Conservation (phyloP, 2,113 vertebrate species). For the Glareola pratincola region DNA sequence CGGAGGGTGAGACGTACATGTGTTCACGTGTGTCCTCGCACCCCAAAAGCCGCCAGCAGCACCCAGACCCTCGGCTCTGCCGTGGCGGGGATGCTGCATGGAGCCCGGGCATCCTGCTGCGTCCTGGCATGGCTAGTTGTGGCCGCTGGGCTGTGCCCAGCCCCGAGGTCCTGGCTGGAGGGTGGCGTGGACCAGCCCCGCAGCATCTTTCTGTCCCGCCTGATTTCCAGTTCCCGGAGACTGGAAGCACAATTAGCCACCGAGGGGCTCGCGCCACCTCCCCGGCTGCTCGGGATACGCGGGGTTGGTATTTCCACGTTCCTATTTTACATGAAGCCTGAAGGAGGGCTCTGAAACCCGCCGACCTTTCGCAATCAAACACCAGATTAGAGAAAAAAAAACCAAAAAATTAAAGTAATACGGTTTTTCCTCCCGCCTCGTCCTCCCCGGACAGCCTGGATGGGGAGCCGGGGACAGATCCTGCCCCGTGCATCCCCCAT, state of each 20-base stretch:
- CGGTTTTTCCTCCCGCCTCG: not conserved
- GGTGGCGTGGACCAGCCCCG: not conserved
- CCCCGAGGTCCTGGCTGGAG: accelerated
- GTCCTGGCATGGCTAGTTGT: not conserved
- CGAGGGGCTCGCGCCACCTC: not conserved
- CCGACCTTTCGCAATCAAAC: not conserved
- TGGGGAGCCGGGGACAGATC: not conserved
- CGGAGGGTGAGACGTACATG: accelerated
- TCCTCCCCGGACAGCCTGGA: not conserved
- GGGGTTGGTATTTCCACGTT: not conserved
- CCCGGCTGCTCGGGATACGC: not conserved
- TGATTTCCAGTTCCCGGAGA: not conserved
- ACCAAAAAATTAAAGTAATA: accelerated
- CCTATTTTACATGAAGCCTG: not conserved
- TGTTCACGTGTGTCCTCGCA: accelerated
- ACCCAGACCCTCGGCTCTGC: not conserved
- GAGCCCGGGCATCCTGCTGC: not conserved
- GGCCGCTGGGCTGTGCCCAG: not conserved
- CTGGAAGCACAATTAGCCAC: not conserved
- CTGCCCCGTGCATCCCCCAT: not conserved
- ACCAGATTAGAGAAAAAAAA: not conserved
- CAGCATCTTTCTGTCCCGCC: not conserved
- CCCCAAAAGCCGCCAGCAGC: not conserved
- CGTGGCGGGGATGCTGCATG: not conserved
- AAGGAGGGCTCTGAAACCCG: not conserved